These are phyloP conservation scores for Gallinago paraguaiae DNA, from an alignment of 2,113 vertebrate species.

Conservation along the genomic window DNA sequence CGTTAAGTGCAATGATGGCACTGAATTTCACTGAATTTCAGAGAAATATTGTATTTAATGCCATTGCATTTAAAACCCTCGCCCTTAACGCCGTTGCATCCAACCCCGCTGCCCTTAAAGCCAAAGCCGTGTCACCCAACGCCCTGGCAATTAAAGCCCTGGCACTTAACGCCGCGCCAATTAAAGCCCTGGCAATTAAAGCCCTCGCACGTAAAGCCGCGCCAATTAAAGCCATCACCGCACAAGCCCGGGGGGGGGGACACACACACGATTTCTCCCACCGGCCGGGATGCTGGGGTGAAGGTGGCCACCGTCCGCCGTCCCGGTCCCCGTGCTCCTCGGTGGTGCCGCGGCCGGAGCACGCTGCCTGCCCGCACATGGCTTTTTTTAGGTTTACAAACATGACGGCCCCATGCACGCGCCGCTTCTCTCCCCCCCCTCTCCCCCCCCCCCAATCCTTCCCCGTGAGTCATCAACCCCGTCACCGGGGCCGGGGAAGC, in stretches of 20 bases:
- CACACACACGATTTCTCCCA: not conserved
- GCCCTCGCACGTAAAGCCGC: not conserved
- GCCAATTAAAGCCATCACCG: fast-evolving
- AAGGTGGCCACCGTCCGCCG: not conserved
- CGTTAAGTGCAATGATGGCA: too few relatives aligned
- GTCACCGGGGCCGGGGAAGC: slow-evolving; percentile 17
- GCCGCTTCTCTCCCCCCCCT: not conserved
- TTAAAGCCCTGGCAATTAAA: not conserved
- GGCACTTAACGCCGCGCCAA: not conserved
- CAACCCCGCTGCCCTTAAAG: too few relatives aligned
- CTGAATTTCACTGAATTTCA: too few relatives aligned
- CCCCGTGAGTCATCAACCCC: slow-evolving; percentile 42
- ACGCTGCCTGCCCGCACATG: slow-evolving; percentile 58
- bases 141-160: not conserved
- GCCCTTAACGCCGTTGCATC: not conserved
- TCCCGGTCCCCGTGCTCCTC: not conserved
- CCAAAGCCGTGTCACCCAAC: not conserved
- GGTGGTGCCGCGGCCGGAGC: not conserved
- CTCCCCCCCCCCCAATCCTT: not conserved
- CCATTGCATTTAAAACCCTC: not conserved
- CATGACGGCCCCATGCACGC: slow-evolving; percentile 3
- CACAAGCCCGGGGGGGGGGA: not conserved
- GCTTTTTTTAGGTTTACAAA: slow-evolving; percentile 68
- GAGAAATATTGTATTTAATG: not conserved
- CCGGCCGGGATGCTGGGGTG: fast-evolving